A percentile compares a stretch with the other conserved stretches of the same genome.
These are phyloP conservation scores for Ataeniobius toweri DNA, from an alignment of 2,797 vertebrate species.

Conservation along the genomic window DNA sequence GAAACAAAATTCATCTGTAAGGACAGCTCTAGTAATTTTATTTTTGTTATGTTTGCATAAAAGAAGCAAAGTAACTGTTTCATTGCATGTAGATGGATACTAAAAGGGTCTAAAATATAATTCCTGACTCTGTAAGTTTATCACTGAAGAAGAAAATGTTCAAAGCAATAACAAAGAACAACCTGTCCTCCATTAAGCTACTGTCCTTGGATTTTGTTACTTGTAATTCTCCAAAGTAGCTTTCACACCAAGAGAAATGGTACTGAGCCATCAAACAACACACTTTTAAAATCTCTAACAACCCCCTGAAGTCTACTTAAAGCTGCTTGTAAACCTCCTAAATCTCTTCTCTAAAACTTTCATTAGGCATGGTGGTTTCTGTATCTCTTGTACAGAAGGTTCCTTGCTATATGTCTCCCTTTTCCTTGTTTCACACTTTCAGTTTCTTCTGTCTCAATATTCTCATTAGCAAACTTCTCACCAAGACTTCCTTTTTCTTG, in stretches of 20 bases:
- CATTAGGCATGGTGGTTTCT: background rate
- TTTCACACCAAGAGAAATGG: slow-evolving; percentile 30
- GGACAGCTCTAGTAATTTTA: background rate
- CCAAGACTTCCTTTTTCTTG: slow-evolving; percentile 32
- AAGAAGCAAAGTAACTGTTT: background rate
- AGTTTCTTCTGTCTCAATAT: slow-evolving; percentile 31
- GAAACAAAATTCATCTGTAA: background rate
- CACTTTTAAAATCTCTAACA: slow-evolving; percentile 35
- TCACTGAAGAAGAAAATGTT: background rate
- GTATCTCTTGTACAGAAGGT: slow-evolving; percentile 3
- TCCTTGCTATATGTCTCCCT: background rate
- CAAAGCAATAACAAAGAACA: slow-evolving; percentile 9
- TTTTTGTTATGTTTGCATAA: background rate
- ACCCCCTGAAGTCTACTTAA: slow-evolving; percentile 29
- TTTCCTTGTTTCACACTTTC: slow-evolving; percentile 22
- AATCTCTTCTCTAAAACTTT: slow-evolving; percentile 35
- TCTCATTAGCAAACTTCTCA: slow-evolving; percentile 44
- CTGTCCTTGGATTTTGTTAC: slow-evolving; percentile 14
- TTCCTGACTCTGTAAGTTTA: background rate
- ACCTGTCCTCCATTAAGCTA: slow-evolving; percentile 6
- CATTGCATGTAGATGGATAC: background rate
- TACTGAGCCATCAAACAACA: slow-evolving; percentile 39
- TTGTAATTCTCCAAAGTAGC: slow-evolving; percentile 23
- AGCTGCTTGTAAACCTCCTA: slow-evolving; percentile 40
- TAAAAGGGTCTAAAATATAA: background rate